phyloP scores from a whole-genome alignment of 2,888 invertebrate genomes.

The Leptodirus hochenwartii region DNA sequence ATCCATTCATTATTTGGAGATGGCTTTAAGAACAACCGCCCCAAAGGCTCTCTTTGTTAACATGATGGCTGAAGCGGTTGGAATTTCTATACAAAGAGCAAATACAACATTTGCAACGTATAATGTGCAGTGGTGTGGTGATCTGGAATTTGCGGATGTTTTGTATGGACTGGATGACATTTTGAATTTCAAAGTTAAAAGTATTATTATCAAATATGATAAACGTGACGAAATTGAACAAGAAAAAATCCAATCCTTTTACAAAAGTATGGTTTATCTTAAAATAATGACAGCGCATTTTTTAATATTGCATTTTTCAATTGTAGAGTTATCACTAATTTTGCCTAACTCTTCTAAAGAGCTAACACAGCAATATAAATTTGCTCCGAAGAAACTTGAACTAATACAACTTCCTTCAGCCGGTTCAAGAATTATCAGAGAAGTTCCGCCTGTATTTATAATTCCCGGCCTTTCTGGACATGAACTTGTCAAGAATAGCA shows the following conservation, averaged over 20 bases:
- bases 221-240: constrained; percentile 18
- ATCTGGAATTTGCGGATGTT: constrained; percentile 19
- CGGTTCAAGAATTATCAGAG: constrained; percentile 22
- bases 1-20: constrained; percentile 21
- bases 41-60: constrained; percentile 24
- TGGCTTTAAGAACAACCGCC: constrained; percentile 20
- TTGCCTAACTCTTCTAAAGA: constrained; percentile 20
- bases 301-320: constrained; percentile 5
- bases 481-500: constrained; percentile 18
- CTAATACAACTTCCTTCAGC: constrained; percentile 22
- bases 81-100: constrained; percentile 18
- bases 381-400: constrained; percentile 18
- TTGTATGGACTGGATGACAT: constrained; percentile 21
- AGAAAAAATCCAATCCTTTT: constrained; percentile 20
- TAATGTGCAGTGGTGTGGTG: constrained; percentile 21
- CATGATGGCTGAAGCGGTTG: constrained; percentile 19
- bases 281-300: neutral
- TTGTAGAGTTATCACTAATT: constrained; percentile 21
- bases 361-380: constrained; percentile 15
- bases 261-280: constrained; percentile 20
- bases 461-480: constrained; percentile 24
- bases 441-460: constrained; percentile 25
- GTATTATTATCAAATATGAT: constrained; percentile 20
- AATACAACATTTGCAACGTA: constrained; percentile 21
- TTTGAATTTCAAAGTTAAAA: constrained; percentile 17